Conservation (phyloP, 2,113 vertebrate genomes). For the Strigops habroptila region DNA sequence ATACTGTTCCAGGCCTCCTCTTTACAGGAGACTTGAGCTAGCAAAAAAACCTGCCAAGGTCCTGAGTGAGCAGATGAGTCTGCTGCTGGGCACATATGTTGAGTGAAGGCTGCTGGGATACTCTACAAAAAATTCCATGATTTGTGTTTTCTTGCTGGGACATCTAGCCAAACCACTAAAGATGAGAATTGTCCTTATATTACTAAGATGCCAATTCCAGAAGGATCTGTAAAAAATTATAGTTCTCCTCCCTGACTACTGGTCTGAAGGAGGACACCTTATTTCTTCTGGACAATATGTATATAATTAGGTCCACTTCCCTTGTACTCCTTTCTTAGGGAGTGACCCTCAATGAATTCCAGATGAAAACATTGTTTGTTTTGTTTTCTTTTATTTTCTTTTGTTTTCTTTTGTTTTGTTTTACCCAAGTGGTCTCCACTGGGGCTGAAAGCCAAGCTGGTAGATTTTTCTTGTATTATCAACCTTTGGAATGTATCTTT, state of each 20-base stretch:
- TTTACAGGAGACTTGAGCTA: slow-evolving; percentile 34
- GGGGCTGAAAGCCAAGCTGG: not conserved
- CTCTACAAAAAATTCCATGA: not conserved
- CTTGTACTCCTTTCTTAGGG: not conserved
- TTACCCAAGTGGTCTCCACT: not conserved
- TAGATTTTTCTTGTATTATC: slow-evolving; percentile 3
- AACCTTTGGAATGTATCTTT: not conserved
- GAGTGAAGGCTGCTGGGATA: not conserved
- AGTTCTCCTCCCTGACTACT: not conserved
- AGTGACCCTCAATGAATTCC: not conserved
- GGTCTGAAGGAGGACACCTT: not conserved
- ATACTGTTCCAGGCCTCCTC: not conserved
- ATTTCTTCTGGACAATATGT: not conserved
- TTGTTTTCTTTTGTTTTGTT: not conserved
- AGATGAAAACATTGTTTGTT: not conserved
- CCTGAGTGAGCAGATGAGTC: not conserved
- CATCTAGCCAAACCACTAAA: not conserved
- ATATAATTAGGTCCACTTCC: not conserved
- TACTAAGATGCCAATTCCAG: not conserved
- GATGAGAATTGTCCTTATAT: not conserved
- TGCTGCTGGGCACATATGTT: not conserved
- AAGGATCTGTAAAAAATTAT: not conserved
- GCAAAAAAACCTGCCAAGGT: slow-evolving; percentile 9
- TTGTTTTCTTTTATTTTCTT: not conserved
- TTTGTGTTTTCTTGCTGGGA: not conserved